Base-by-base conservation (phyloP, 2,888 invertebrate genomes). In the Acrocyrtus sp. region DNA sequence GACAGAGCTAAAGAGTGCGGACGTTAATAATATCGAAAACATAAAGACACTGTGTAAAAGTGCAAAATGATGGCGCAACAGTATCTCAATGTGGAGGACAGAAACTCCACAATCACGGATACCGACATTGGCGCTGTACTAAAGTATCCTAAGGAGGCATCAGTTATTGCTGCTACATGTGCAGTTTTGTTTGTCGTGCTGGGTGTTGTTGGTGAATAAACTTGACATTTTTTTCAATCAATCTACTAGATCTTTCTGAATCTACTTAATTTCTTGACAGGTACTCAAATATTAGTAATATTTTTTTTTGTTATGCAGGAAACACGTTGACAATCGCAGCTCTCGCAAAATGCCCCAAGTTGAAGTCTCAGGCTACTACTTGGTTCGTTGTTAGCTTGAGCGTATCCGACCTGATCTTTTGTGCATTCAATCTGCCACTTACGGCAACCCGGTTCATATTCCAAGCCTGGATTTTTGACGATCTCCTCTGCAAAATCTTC, bases 301-400 rank as follows among this genome's bases (percentile, higher is more conserved):
- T n/a, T n/a, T n/a, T n/a, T n/a, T n/a, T n/a, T n/a, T n/a, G n/a
- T n/a, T n/a, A n/a, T n/a, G 21, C 87, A 94, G 94, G 95, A 72
- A 95, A 95, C 86, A 86, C 91, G 45, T 87, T 94, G 76, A 95
- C 95, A 19, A 90, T 93, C 57, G 84, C 93, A 76, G 95, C 95
- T 0, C 86, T 95, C 70, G 85, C 91, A 43, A 89, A 90, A 85
- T 92, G 91, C 82, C 90, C 91, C 4, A 93, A 92, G 85, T 87
- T 95, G 60, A 88, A 93, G 27, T 88, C 89, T 12, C 93, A 94
- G 84, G 94, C 94, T 60, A 95, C 94, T 1, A 94, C 94, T 3
- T 92, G 93, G 81, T 95, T 95, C 84, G 93, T 95, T 34, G 88
- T 95, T 76, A 94, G 94, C 15, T 88, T 95, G 51, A 92, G 94